Base-by-base conservation (phyloP, 53 echinoderm and acorn worm species). In the Antedon mediterranea region DNA sequence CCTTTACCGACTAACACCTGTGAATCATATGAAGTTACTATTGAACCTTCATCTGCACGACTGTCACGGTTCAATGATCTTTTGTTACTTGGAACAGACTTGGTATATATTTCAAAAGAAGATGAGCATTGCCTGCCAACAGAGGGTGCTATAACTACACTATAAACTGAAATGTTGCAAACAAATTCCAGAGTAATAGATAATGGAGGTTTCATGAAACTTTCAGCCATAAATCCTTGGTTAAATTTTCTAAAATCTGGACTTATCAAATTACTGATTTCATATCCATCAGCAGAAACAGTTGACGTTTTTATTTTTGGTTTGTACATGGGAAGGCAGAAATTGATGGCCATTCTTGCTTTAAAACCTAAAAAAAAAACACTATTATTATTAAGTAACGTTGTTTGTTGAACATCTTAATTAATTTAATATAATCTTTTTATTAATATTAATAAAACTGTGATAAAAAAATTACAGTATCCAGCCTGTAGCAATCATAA, bases 171-270 rank as follows among this genome's bases (percentile, higher is more conserved):
- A 28, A 92, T 80, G 34, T 90, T 88, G 81, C 89, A 86, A 3
- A 86, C 90, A 73, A 97, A 90, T 44, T 87, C 76, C 74, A 97
- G 86, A 13, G 86, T 88, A 29, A 97, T 43, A 32, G 85, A 86
- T 0, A 97, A 71, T 13, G 97, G 97, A 27, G 97, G 89, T 76
- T 92, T 97, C 78, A 97, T 88, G 79, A 97, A 97, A 30, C 83
- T 32, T 71, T 97, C 97, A 26, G 89, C 88, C 76, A 92, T 79
- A 73, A 97, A 92, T 0, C 92, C 97, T 42, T 88, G 84, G 82
- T 82, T 30, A 26, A 73, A 37, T 81, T 74, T 74, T 26, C 43
- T 44, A 34, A 76, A 32, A 76, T 33, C 34, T 79, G 43, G 37
- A 0, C 78, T 78, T 13, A 88, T 78, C 28, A 97, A 76, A 75